Evolutionary conservation across 2,888 invertebrate species (phyloP).

Genomic region (Eretmocerus hayati): DNA sequence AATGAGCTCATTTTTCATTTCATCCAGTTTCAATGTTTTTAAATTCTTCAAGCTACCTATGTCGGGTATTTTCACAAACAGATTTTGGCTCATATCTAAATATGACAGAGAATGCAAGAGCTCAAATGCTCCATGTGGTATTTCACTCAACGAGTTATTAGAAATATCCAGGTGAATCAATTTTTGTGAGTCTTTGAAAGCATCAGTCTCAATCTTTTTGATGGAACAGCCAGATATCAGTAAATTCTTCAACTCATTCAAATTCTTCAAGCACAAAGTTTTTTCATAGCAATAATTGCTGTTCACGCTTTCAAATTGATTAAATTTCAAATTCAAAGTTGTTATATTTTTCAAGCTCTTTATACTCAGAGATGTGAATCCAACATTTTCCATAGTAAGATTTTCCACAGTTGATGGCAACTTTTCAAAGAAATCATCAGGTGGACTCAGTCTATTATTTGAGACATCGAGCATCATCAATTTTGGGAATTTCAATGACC

Average conservation of each 20-base stretch:
- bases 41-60: constrained; percentile 7
- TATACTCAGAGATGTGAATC: neutral
- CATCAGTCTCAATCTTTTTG: constrained; percentile 1
- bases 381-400: constrained; percentile 8
- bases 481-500: constrained; percentile 26
- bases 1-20: constrained; percentile 1
- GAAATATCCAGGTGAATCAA: constrained; percentile 17
- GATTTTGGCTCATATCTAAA: constrained; percentile 7
- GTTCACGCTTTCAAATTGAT: constrained; percentile 1
- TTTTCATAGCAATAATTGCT: constrained; percentile 1
- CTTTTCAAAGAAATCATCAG: neutral
- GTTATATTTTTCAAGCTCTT: neutral
- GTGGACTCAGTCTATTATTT: constrained; percentile 22
- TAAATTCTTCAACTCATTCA: constrained; percentile 9
- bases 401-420: neutral
- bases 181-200: constrained; percentile 15
- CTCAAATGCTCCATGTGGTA: constrained; percentile 9
- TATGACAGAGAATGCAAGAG: neutral
- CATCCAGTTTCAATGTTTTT: constrained; percentile 3
- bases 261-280: constrained; percentile 7
- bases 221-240: constrained; percentile 6
- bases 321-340: constrained; percentile 4
- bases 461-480: constrained; percentile 32
- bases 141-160: constrained; percentile 9
- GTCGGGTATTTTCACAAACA: constrained; percentile 5